Conservation (phyloP, 2,113 vertebrate genomes). For the Salvelinus sp. region DNA sequence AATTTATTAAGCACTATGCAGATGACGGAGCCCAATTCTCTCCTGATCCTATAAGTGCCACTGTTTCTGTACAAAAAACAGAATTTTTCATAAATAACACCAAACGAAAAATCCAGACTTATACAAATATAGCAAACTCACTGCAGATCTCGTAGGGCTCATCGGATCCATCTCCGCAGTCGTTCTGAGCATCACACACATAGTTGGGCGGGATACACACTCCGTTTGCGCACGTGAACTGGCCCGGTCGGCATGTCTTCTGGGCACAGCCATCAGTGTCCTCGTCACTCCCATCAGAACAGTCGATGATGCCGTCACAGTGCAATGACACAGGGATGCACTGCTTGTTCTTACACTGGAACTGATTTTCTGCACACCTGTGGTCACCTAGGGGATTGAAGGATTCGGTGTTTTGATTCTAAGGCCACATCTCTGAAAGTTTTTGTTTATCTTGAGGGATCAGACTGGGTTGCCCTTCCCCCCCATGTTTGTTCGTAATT, state of each 20-base stretch:
- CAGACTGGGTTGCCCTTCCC: not conserved
- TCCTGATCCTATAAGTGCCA: no score
- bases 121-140: slow-evolving; percentile 36
- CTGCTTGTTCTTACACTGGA: slow-evolving; percentile 71
- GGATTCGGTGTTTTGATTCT: not conserved
- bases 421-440: not conserved
- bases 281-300: slow-evolving; percentile 70
- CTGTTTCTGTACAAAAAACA: no score
- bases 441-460: not conserved
- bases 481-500: no score
- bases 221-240: slow-evolving; percentile 63
- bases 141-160: slow-evolving; percentile 66
- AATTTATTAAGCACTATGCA: no score
- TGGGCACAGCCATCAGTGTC: slow-evolving; percentile 61
- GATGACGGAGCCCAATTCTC: no score
- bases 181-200: slow-evolving; percentile 62
- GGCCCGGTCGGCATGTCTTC: slow-evolving; percentile 64
- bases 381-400: slow-evolving; percentile 59
- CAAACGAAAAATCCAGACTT: no score
- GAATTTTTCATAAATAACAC: no score
- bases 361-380: slow-evolving; percentile 68
- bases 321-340: slow-evolving; percentile 73
- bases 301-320: slow-evolving; percentile 70
- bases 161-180: slow-evolving; percentile 68
- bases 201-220: slow-evolving; percentile 56